These are phyloP conservation scores for Drosophila ochracea DNA, from an alignment of 2,888 invertebrate genomes.

Conservation along the genomic window DNA sequence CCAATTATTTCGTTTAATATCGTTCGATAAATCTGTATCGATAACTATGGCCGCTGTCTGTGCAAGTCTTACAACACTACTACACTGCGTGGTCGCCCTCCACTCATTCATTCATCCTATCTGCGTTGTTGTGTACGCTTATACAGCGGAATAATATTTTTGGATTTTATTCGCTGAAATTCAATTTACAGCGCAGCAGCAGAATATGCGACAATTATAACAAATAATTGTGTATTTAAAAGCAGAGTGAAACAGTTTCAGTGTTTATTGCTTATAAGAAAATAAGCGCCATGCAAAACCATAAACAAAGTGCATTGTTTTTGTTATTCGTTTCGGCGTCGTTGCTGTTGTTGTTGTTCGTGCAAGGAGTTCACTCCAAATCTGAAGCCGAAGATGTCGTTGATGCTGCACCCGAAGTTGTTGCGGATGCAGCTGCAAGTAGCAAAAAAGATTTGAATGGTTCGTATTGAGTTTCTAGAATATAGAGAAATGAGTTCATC, in stretches of 20 bases:
- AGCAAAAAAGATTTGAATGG: conserved; percentile 59
- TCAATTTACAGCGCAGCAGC: conserved; percentile 19
- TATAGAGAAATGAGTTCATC: conserved; percentile 62
- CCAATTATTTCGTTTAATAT: conserved; percentile 15
- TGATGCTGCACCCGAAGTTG: conserved; percentile 43
- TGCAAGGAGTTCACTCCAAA: conserved; percentile 50
- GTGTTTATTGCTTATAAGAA: conserved; percentile 13
- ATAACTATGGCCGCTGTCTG: conserved; percentile 1
- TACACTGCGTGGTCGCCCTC: neutral
- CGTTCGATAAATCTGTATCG: conserved; percentile 27
- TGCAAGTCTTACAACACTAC: conserved; percentile 31
- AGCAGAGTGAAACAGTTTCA: conserved; percentile 11
- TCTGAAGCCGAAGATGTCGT: conserved; percentile 32
- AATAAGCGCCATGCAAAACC: conserved; percentile 37
- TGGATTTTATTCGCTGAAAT: conserved; percentile 7
- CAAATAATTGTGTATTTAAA: conserved; percentile 15
- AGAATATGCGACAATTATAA: conserved; percentile 54
- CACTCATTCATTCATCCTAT: conserved; percentile 51
- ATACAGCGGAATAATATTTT: conserved; percentile 3
- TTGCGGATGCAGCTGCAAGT: conserved; percentile 36
- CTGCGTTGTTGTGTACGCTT: conserved; percentile 43
- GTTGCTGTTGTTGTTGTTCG: conserved; percentile 44
- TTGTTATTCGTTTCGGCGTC: conserved; percentile 47
- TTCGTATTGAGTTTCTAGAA: conserved; percentile 42
- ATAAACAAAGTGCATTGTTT: conserved; percentile 48